phyloP scores from a whole-genome alignment of 2,888 invertebrate species.

The Bugulina stolonifera region DNA sequence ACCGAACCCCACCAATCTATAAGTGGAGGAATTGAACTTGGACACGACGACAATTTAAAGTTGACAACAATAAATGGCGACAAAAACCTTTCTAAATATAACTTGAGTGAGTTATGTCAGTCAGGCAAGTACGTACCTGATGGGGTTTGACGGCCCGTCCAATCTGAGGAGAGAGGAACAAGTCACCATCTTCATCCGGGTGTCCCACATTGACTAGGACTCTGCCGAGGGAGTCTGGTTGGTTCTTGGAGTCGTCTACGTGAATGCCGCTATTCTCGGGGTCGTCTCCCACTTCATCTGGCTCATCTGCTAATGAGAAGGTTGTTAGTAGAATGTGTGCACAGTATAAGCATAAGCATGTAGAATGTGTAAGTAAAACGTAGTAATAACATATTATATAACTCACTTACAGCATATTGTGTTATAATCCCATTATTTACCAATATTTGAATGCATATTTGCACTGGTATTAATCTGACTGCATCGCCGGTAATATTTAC shows the following conservation, averaged over 20 bases:
- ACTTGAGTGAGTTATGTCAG: too few relatives aligned
- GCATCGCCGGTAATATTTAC: too few relatives aligned
- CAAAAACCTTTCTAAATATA: too few relatives aligned
- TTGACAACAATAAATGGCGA: too few relatives aligned
- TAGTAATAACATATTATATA: background rate
- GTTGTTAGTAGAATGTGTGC: too few relatives aligned
- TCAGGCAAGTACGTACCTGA: slow-evolving; percentile 74
- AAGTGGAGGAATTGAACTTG: too few relatives aligned
- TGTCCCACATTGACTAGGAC: slow-evolving; percentile 90
- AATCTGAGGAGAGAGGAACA: slow-evolving; percentile 82
- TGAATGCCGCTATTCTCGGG: slow-evolving; percentile 80
- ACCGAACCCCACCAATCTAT: slow-evolving; percentile 84
- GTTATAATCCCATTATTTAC: too few relatives aligned
- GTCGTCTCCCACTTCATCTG: slow-evolving; percentile 74
- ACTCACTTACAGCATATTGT: background rate
- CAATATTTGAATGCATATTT: too few relatives aligned
- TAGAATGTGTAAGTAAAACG: background rate
- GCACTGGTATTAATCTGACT: too few relatives aligned
- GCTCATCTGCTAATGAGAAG: slow-evolving; percentile 59
- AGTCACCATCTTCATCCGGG: slow-evolving; percentile 79
- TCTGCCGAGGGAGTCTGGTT: slow-evolving; percentile 82
- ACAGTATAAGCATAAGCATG: background rate
- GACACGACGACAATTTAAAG: too few relatives aligned
- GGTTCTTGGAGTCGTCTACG: slow-evolving; percentile 84
- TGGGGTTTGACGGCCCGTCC: slow-evolving; percentile 88